Conservation (phyloP, 2,888 invertebrate genomes). For the Thereva nobilitata region DNA sequence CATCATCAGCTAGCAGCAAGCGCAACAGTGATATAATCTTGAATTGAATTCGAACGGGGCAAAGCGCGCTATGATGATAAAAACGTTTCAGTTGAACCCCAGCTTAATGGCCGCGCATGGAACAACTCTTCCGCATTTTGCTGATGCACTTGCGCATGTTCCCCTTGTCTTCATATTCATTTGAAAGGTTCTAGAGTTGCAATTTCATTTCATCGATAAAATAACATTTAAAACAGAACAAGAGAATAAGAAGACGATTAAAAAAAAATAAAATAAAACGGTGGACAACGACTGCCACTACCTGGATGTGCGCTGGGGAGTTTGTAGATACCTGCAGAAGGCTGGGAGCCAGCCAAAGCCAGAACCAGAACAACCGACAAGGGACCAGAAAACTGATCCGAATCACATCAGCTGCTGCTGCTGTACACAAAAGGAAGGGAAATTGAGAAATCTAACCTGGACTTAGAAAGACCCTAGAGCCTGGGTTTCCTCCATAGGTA, state of each 20-base stretch:
- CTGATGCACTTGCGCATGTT: slow-evolving; percentile 36
- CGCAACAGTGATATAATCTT: slow-evolving; percentile 19
- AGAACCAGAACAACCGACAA: slow-evolving; percentile 20
- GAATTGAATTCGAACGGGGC: slow-evolving; percentile 27
- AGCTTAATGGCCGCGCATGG: slow-evolving; percentile 32
- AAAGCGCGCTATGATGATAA: slow-evolving; percentile 24
- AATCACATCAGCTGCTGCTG: slow-evolving; percentile 18
- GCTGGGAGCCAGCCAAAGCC: neutral
- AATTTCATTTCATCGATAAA: slow-evolving; percentile 27
- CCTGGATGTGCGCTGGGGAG: neutral
- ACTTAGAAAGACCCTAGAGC: neutral
- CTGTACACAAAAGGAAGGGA: neutral
- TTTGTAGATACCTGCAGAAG: neutral
- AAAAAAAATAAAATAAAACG: slow-evolving; percentile 16
- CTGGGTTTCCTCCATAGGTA: neutral
- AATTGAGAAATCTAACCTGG: slow-evolving; percentile 27
- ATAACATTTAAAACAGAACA: slow-evolving; percentile 10
- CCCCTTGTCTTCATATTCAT: slow-evolving; percentile 25
- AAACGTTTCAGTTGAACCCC: slow-evolving; percentile 33
- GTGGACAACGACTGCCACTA: slow-evolving; percentile 30
- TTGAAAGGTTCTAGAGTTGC: slow-evolving; percentile 29
- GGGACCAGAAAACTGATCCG: slow-evolving; percentile 29
- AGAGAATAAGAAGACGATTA: neutral
- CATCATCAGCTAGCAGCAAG: slow-evolving; percentile 23
- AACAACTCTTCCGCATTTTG: slow-evolving; percentile 41